Percentiles rank a stretch among this genome's conserved stretches.
Conservation (phyloP, 2,113 vertebrate genomes). For the Brachirus orientalis region DNA sequence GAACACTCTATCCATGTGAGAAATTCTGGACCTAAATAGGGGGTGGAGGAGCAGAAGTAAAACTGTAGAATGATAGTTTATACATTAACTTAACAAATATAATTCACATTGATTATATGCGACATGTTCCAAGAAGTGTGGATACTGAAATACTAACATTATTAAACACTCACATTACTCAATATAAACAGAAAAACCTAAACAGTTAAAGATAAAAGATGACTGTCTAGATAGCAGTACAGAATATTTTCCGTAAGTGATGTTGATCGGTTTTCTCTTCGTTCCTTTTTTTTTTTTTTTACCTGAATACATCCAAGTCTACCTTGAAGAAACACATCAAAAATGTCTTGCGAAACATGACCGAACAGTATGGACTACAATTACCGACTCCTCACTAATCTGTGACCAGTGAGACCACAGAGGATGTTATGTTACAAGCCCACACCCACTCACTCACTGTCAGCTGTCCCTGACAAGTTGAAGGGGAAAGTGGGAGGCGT, state of each 20-base stretch:
- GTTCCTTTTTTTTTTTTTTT: background rate
- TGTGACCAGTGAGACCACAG: background rate
- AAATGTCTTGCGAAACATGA: conserved; percentile 57
- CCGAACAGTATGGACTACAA: no score
- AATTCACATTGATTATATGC: no score
- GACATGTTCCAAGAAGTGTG: no score
- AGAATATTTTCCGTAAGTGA: no score
- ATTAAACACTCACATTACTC: no score
- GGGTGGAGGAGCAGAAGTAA: background rate
- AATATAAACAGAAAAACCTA: no score
- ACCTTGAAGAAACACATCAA: conserved; percentile 40
- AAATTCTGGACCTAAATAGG: conserved; percentile 18
- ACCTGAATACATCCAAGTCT: conserved; percentile 60
- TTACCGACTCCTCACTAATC: conserved; percentile 8
- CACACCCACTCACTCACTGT: conserved; percentile 10
- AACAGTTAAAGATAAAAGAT: no score
- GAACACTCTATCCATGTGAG: conserved; percentile 86
- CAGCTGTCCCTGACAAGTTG: conserved; percentile 67
- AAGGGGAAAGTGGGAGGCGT: conserved; percentile 27
- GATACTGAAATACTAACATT: no score
- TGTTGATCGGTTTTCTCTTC: no score
- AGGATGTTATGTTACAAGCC: conserved; percentile 18
- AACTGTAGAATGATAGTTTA: no score
- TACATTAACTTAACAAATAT: no score
- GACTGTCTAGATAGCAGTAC: no score